These are phyloP conservation scores for Agrochola lota DNA, from an alignment of 2,888 invertebrate genomes.

Conservation along the genomic window DNA sequence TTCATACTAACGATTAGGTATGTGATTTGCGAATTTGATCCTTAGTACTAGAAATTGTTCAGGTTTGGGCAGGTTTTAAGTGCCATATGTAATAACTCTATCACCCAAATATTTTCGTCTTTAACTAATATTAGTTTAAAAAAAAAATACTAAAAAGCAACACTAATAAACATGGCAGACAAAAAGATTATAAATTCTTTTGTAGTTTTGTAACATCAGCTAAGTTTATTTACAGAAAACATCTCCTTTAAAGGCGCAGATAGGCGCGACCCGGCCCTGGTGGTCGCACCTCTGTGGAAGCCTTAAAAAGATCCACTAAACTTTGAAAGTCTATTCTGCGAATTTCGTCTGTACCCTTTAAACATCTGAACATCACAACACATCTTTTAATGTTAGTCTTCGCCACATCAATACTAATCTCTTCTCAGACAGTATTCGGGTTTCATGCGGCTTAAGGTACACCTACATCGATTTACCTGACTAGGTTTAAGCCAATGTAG, in stretches of 20 bases:
- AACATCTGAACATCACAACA: not conserved
- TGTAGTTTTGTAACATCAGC: no score
- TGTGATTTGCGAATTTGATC: no score
- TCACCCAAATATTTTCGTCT: no score
- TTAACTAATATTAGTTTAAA: no score
- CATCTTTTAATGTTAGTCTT: constrained; percentile 3
- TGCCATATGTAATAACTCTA: not conserved
- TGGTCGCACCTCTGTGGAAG: no score
- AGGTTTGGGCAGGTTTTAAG: not conserved
- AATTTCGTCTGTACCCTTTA: not conserved
- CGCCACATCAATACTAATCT: constrained; percentile 36
- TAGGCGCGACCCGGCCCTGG: no score
- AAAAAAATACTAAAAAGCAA: no score
- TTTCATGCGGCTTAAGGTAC: constrained; percentile 54
- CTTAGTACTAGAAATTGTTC: no score
- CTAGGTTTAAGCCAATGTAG: constrained; percentile 58
- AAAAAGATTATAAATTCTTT: no score
- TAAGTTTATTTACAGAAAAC: not conserved
- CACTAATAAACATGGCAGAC: not conserved
- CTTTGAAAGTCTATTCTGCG: not conserved
- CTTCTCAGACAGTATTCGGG: constrained; percentile 46
- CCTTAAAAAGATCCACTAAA: not conserved
- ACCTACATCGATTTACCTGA: constrained; percentile 55
- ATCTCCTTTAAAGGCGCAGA: not conserved
- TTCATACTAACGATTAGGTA: no score